Percentiles rank a stretch among this genome's conserved stretches.
These are phyloP conservation scores for Connochaetes taurinus DNA, from an alignment of 2,113 vertebrate genomes.

Conservation along the genomic window DNA sequence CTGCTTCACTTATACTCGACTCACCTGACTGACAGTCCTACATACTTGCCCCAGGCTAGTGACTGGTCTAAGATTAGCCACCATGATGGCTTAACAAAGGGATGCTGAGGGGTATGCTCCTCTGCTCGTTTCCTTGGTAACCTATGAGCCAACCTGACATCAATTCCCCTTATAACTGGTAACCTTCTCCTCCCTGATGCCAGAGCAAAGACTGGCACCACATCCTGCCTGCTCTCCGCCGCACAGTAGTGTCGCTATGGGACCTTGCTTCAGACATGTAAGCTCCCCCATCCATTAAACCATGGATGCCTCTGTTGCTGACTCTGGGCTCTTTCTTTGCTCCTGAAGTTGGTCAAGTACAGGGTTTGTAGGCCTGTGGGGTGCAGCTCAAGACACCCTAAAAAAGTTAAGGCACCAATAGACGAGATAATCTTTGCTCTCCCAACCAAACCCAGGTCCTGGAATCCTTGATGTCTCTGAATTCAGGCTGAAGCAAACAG, in stretches of 20 bases:
- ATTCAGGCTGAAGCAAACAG: background rate
- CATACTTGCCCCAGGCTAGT: background rate
- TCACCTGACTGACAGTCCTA: background rate
- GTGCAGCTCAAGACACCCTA: background rate
- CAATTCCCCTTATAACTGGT: background rate
- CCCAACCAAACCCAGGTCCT: background rate
- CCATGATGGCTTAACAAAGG: background rate
- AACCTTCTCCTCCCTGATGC: background rate
- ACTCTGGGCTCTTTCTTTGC: background rate
- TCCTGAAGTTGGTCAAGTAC: background rate
- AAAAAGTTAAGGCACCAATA: background rate
- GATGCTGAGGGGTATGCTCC: background rate
- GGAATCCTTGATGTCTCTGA: background rate
- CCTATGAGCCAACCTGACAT: background rate
- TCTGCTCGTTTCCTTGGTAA: background rate
- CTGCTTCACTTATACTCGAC: background rate
- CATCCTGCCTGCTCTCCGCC: background rate
- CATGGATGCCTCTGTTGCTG: background rate
- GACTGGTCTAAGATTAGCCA: background rate
- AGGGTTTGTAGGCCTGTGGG: background rate
- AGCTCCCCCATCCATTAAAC: background rate
- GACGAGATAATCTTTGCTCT: background rate
- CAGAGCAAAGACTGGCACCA: background rate
- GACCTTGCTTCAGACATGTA: background rate
- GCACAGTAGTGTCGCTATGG: accelerated